Evolutionary conservation across 2,888 invertebrate species (phyloP), one percentile per base, ranked within the genome.

Genomic region (Agrotis ipsilon): DNA sequence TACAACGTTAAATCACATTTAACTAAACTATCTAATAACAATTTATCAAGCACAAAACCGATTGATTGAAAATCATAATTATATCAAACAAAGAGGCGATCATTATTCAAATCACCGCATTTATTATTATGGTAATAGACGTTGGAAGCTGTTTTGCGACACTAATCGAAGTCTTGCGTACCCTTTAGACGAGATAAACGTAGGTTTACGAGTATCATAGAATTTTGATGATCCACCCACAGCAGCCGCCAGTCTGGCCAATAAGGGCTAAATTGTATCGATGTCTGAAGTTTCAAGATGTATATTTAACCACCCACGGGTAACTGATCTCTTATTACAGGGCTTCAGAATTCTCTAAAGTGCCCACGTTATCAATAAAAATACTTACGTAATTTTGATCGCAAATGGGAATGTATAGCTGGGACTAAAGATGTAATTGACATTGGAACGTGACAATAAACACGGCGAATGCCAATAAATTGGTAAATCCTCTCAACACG

Each of bases 381-480:
- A 58, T 52, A 68, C 27, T 68, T 55, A n/a, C n/a, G 46, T 48
- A 1, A 55, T 52, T 71, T 46, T 24, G 19, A 24, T 49, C 43
- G 48, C 57, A 51, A 68, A 57, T 57, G 55, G 39, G 45, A 45
- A 49, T 24, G 21, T 70, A 52, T 24, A 69, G 21, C 48, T 52
- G 18, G 52, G 63, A 39, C 67, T 80, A 61, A 48, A 64, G 57
- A 49, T 78, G 81, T 85, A 86, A 84, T 86, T 84, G 82, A 83
- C 82, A 82, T 81, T 82, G 80, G 75, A 85, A 74, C 72, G 63
- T 62, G 74, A 73, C 84, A 85, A 85, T 87, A 88, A 88, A 87
- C 87, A 88, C 87, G 85, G 82, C 82, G 86, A 81, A 75, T 67
- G 69, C 58, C 87, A 82, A 86, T 88, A 89, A 87, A 89, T 88